phyloP scores from a whole-genome alignment of 2,888 invertebrate genomes.

The Oeneis ivallda region DNA sequence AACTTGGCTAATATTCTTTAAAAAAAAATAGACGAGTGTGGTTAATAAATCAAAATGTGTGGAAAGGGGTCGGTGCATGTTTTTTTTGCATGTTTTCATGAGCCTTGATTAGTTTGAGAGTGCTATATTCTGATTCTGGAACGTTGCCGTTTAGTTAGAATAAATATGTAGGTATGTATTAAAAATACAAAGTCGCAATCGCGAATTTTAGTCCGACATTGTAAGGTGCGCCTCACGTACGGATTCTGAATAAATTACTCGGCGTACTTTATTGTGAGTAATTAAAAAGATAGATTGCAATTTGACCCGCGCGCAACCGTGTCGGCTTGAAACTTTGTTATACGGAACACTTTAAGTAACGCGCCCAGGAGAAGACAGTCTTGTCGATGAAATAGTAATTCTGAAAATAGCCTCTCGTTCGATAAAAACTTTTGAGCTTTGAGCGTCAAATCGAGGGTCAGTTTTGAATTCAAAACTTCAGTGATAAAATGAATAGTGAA shows the following conservation, averaged over 20 bases:
- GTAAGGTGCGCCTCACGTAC: conserved; percentile 5
- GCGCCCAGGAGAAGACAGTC: neutral
- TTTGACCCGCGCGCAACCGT: conserved; percentile 76
- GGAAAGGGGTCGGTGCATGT: no score
- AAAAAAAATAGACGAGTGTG: no score
- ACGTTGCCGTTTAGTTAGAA: no score
- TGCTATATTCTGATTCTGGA: no score
- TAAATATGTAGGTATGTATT: no score
- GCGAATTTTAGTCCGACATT: neutral
- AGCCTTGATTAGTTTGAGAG: no score
- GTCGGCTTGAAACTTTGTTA: conserved; percentile 73
- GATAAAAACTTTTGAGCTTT: neutral
- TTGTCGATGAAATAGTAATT: neutral
- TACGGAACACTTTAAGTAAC: conserved; percentile 53
- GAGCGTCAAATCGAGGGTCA: no score
- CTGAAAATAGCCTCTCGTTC: neutral
- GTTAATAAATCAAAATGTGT: no score
- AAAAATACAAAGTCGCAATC: neutral
- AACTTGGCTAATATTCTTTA: no score
- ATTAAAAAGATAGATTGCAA: conserved; percentile 80
- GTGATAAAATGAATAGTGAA: no score
- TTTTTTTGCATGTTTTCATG: no score
- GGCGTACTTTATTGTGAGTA: conserved; percentile 64
- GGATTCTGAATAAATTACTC: conserved; percentile 2
- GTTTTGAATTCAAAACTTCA: no score